A percentile compares a stretch with the other conserved stretches of the same genome.
phyloP scores from a whole-genome alignment of 1,140 invertebrate species.

The Diabrotica virgifera region DNA sequence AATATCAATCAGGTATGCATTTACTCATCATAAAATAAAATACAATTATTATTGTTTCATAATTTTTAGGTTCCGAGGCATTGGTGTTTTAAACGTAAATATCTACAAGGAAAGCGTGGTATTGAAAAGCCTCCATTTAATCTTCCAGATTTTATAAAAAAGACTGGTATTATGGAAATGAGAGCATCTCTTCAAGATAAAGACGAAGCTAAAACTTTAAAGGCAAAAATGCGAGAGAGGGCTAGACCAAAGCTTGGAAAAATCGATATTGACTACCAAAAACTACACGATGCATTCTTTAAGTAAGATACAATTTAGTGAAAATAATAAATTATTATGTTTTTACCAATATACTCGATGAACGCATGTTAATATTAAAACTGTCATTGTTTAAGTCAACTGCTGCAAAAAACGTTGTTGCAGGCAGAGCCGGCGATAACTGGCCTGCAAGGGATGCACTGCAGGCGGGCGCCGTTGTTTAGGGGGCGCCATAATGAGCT shows the following conservation, averaged over 20 bases:
- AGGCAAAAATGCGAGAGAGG: slow-evolving; percentile 97
- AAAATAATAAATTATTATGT: too few relatives aligned
- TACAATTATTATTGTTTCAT: too few relatives aligned
- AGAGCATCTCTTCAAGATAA: slow-evolving; percentile 96
- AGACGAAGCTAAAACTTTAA: slow-evolving; percentile 94
- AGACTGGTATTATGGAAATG: slow-evolving; percentile 99
- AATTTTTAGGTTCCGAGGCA: slow-evolving; percentile 79
- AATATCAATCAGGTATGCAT: too few relatives aligned
- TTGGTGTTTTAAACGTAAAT: slow-evolving; percentile 98
- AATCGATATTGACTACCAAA: slow-evolving; percentile 99
- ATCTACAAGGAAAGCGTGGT: slow-evolving; percentile 82
- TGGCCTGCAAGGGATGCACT: too few relatives aligned
- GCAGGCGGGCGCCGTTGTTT: too few relatives aligned
- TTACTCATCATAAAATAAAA: too few relatives aligned
- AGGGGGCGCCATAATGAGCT: too few relatives aligned
- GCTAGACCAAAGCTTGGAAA: slow-evolving; percentile 97
- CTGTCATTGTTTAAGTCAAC: too few relatives aligned
- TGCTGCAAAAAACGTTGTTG: too few relatives aligned
- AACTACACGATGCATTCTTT: slow-evolving; percentile 99
- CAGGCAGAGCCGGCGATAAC: too few relatives aligned
- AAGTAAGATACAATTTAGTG: slow-evolving; percentile 56
- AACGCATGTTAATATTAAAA: too few relatives aligned
- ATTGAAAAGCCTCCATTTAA: slow-evolving; percentile 99
- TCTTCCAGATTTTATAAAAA: slow-evolving; percentile 97
- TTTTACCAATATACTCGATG: too few relatives aligned